Base-by-base conservation (phyloP, 1,140 invertebrate genomes). In the Pemphigus obesinymphae region DNA sequence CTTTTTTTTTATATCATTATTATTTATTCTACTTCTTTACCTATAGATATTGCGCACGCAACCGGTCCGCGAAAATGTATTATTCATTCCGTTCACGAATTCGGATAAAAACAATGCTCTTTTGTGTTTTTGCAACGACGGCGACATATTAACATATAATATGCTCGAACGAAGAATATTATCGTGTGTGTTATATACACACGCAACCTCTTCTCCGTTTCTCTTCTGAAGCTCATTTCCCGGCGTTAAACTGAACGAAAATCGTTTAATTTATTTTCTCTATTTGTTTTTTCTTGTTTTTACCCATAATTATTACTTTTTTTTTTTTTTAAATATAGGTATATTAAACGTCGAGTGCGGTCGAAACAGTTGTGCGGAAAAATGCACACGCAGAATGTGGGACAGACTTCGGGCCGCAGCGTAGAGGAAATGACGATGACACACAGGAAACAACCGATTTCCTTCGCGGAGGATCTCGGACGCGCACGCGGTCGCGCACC, bases 31-130 rank as follows among this genome's bases (percentile, higher is more conserved):
- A 7, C n/a, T 58, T 58, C 6, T 29, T n/a, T n/a, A 29, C 13
- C 20, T 37, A 43, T 70, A 70, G 37, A 40, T 40, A 40, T 40
- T 6, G 20, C 40, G 26, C 68, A 45, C 40, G 29, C 55, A 63
- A 80, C 76, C 55, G 76, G 76, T 80, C 76, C 55, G 70, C 76
- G 55, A 61, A n/a, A 61, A 80, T 80, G 37, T 63, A 80, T 80
- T 63, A 80, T 80, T 61, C 53, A 80, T 80, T 80, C 76, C 3
- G 76, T 80, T 80, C 53, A 45, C 76, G 76, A 80, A 63, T 80
- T 78, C 75, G 23, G 53, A 78, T 58, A 78, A 80, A 80, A 80
- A 80, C 76, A 80, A 80, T 80, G 76, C 76, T 80, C 76, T 80
- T 80, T 80, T 80, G 76, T 80, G 76, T 63, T 61, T n/a, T 80